These are phyloP conservation scores for Enteromius radiatus DNA, from an alignment of 2,797 vertebrate species.

Conservation along the genomic window DNA sequence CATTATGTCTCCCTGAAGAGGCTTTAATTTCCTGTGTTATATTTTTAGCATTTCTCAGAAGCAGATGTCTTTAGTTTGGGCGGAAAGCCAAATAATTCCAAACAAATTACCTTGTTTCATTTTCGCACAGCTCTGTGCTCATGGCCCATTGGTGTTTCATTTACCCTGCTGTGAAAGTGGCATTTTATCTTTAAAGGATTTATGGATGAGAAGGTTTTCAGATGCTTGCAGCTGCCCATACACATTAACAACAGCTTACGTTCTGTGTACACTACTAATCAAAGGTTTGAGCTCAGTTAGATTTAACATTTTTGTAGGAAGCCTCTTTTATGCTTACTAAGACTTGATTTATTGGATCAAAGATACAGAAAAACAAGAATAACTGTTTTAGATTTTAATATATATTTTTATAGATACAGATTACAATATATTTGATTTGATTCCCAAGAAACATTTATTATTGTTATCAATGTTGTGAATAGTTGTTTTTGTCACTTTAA, in stretches of 20 bases:
- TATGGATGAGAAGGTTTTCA: background rate
- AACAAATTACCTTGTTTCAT: background rate
- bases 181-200: constrained; percentile 2
- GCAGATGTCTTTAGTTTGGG: background rate
- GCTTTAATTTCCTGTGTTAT: background rate
- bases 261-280: background rate
- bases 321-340: background rate
- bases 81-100: background rate
- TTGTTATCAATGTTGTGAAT: background rate
- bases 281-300: background rate
- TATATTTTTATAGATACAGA: no score
- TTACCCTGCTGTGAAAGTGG: background rate
- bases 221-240: background rate
- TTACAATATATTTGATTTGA: background rate
- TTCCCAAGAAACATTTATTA: background rate
- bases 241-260: background rate
- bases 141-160: background rate
- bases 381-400: background rate
- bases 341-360: background rate
- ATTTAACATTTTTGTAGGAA: background rate
- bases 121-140: background rate
- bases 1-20: background rate
- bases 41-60: constrained; percentile 12
- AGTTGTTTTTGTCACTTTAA: background rate
- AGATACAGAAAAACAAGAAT: background rate